Percentiles rank a stretch among this genome's conserved stretches.
These are phyloP conservation scores for Sesamia nonagrioides DNA, from an alignment of 1,140 invertebrate genomes.

Conservation along the genomic window DNA sequence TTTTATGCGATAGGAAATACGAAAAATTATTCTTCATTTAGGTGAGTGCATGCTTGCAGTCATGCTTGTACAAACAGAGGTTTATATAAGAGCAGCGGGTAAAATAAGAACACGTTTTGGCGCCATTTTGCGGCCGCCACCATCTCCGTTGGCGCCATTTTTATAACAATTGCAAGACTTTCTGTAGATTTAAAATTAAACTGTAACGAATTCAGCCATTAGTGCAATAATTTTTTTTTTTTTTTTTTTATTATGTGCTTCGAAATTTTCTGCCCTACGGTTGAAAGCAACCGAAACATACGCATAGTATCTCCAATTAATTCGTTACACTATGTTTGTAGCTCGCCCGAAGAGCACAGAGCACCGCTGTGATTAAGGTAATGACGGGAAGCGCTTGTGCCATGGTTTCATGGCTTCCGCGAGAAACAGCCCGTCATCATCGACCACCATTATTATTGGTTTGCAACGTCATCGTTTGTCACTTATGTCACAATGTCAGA, in stretches of 20 bases:
- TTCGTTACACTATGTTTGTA: conserved; percentile 7
- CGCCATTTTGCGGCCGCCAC: background rate
- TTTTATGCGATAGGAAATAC: no score
- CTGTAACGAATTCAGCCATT: no score
- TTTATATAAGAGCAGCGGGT: no score
- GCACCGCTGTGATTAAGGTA: conserved; percentile 25
- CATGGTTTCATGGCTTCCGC: conserved; percentile 21
- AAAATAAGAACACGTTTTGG: background rate
- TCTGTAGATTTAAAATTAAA: no score
- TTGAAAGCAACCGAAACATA: background rate
- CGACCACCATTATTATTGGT: conserved; percentile 26
- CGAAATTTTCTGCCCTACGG: no score
- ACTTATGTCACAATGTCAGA: background rate
- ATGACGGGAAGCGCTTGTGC: conserved; percentile 37
- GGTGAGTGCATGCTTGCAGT: no score
- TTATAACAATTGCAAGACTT: no score
- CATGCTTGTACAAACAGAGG: no score
- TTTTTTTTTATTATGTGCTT: no score
- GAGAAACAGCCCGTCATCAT: conserved; percentile 20
- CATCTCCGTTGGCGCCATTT: background rate
- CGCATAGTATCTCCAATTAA: conserved; percentile 26
- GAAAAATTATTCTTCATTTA: no score
- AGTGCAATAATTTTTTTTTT: background rate
- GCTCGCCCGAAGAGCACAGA: conserved; percentile 13
- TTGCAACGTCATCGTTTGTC: conserved; percentile 16